Evolutionary conservation across 2,797 vertebrate genomes (phyloP).

Genomic region (Borostomias antarcticus): DNA sequence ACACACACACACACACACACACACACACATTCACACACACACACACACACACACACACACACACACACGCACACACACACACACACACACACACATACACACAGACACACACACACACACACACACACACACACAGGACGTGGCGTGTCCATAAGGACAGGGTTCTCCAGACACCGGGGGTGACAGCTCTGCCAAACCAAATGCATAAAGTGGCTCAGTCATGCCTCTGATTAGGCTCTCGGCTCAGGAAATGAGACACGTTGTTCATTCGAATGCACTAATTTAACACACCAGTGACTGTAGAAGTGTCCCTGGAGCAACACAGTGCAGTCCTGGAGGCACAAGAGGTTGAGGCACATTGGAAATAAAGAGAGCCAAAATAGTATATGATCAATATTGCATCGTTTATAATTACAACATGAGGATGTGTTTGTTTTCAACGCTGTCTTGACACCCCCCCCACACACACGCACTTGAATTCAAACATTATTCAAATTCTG

Average conservation of each 20-base stretch:
- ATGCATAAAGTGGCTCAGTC: conserved; percentile 61
- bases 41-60: conserved; percentile 9
- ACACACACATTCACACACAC: conserved; percentile 15
- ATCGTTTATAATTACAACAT: conserved; percentile 53
- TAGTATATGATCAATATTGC: conserved; percentile 52
- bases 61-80: not conserved
- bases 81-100: conserved; percentile 26
- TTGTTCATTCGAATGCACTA: conserved; percentile 53
- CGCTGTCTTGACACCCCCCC: too few relatives aligned
- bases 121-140: conserved; percentile 38
- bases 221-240: conserved; percentile 58
- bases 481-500: conserved; percentile 56
- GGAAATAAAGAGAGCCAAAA: conserved; percentile 54
- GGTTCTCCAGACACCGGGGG: conserved; percentile 59
- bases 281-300: conserved; percentile 60
- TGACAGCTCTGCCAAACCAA: conserved; percentile 60
- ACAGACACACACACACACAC: conserved; percentile 5
- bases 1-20: conserved; percentile 30
- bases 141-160: conserved; percentile 66
- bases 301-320: conserved; percentile 14
- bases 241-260: conserved; percentile 43
- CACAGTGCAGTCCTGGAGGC: conserved; percentile 33
- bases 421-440: conserved; percentile 42
- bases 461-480: too few relatives aligned
- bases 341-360: conserved; percentile 27